These are phyloP conservation scores for Setipinna tenuifilis DNA, from an alignment of 2,797 vertebrate species.

Conservation along the genomic window DNA sequence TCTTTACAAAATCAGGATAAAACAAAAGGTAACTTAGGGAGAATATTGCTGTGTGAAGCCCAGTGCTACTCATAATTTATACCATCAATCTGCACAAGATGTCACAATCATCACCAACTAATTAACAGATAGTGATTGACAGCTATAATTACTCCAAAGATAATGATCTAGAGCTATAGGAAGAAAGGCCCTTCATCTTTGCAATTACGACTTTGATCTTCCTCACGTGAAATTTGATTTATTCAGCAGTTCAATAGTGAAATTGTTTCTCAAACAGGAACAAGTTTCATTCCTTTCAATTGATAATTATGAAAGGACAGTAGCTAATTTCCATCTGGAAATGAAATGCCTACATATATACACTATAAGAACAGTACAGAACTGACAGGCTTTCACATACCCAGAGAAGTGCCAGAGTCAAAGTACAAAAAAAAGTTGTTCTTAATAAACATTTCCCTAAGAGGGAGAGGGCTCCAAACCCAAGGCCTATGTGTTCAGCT, in stretches of 20 bases:
- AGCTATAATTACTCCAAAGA: neutral
- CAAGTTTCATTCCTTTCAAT: neutral
- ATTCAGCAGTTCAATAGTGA: conserved; percentile 3
- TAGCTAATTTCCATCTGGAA: neutral
- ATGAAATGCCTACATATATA: neutral
- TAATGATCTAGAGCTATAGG: neutral
- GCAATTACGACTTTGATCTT: neutral
- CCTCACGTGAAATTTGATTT: neutral
- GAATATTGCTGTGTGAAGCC: neutral
- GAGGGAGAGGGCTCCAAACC: neutral
- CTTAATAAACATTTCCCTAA: neutral
- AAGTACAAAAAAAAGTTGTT: too few relatives aligned
- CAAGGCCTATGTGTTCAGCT: neutral
- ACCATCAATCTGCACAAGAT: neutral
- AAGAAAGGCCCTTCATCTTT: neutral
- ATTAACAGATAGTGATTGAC: neutral
- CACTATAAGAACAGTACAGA: neutral
- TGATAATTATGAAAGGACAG: neutral
- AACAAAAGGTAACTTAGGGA: too few relatives aligned
- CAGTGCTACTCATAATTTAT: neutral
- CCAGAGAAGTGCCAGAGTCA: neutral
- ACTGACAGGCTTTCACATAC: neutral
- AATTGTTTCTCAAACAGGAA: neutral
- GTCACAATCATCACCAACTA: neutral
- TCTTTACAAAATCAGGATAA: too few relatives aligned